Percentiles rank a stretch among this genome's conserved stretches.
These are phyloP conservation scores for Agelaius tricolor DNA, from an alignment of 2,113 vertebrate species.

Conservation along the genomic window DNA sequence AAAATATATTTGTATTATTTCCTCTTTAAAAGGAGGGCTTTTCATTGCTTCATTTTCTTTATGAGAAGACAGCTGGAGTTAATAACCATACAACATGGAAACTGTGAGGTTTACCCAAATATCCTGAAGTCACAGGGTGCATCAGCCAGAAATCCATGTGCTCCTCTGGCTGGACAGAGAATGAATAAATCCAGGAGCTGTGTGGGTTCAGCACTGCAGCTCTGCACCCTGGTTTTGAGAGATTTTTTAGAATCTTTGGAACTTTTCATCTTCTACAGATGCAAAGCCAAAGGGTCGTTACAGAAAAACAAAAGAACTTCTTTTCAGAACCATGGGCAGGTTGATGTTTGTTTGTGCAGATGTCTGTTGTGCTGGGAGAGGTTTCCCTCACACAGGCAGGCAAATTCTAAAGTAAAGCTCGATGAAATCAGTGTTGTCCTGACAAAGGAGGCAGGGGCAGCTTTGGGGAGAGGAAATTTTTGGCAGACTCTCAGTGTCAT, in stretches of 20 bases:
- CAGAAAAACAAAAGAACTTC: background rate
- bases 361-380: background rate
- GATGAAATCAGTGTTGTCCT: background rate
- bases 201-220: background rate
- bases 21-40: background rate
- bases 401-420: background rate
- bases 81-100: background rate
- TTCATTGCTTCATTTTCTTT: background rate
- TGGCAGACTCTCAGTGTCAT: background rate
- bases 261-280: background rate
- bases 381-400: background rate
- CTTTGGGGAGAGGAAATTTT: background rate
- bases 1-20: background rate
- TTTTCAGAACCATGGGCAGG: background rate
- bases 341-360: background rate
- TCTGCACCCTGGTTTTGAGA: background rate
- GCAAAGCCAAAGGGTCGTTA: background rate
- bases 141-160: background rate
- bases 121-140: background rate
- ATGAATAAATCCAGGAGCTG: background rate
- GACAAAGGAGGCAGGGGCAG: accelerated
- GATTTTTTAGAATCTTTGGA: background rate
- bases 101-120: background rate
- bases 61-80: background rate
- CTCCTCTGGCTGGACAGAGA: background rate